A percentile compares a stretch with the other conserved stretches of the same genome.
Evolutionary conservation across 2,888 invertebrate genomes (phyloP).

Genomic region (Syritta pipiens): DNA sequence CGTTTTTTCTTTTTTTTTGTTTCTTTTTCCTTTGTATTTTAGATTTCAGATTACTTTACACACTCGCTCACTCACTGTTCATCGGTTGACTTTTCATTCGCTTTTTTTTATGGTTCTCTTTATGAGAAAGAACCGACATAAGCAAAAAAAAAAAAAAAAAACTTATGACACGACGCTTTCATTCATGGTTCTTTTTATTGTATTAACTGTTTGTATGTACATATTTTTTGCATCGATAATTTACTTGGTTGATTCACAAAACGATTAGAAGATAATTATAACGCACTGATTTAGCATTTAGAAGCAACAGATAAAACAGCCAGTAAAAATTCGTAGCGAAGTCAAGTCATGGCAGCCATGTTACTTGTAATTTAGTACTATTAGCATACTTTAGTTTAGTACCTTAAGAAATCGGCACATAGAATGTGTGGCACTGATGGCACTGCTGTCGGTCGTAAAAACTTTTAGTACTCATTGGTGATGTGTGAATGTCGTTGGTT

Average conservation of each 20-base stretch:
- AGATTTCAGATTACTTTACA: slow-evolving; percentile 28
- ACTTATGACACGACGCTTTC: slow-evolving; percentile 61
- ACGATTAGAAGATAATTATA: slow-evolving; percentile 16
- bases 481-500: too few species aligned
- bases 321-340: slow-evolving; percentile 39
- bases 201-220: not conserved
- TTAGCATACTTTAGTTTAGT: too few species aligned
- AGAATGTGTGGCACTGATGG: too few species aligned
- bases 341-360: slow-evolving; percentile 57
- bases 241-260: slow-evolving; percentile 14
- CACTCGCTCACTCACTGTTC: slow-evolving; percentile 36
- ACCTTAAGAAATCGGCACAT: too few species aligned
- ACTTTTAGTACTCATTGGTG: too few species aligned
- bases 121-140: slow-evolving; percentile 47
- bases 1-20: too few species aligned
- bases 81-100: slow-evolving; percentile 33
- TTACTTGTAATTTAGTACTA: slow-evolving; percentile 52
- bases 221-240: not conserved
- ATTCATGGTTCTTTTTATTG: slow-evolving; percentile 23
- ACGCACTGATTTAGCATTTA: slow-evolving; percentile 26
- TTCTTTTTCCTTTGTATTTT: slow-evolving; percentile 8
- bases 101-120: slow-evolving; percentile 32
- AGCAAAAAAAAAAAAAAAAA: slow-evolving; percentile 39
- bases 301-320: slow-evolving; percentile 62
- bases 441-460: too few species aligned